Percentiles rank a stretch among this genome's conserved stretches.
phyloP scores from a whole-genome alignment of 2,113 vertebrate genomes.

The Tragelaphus buxtoni region DNA sequence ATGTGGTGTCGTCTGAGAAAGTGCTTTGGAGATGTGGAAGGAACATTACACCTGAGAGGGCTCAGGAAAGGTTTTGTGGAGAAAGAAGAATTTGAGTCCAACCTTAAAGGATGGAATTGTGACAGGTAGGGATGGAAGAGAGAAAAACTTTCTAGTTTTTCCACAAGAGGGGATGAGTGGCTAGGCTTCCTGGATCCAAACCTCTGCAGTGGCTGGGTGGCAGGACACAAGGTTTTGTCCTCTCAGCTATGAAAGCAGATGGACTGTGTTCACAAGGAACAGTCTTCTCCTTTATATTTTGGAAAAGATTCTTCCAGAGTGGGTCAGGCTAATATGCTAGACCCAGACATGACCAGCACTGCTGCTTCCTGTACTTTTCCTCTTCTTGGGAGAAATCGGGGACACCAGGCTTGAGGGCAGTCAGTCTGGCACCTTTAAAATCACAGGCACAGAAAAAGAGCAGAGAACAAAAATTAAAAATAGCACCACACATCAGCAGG shows the following conservation, averaged over 20 bases:
- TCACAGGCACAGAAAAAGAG: constrained; percentile 68
- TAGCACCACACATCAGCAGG: constrained; percentile 58
- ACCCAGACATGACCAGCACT: not conserved
- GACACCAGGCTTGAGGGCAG: constrained; percentile 57
- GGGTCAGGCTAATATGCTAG: not conserved
- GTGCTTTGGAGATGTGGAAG: not conserved
- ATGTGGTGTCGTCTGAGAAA: not conserved
- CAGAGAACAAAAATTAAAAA: constrained; percentile 67
- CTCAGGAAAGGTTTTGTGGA: not conserved
- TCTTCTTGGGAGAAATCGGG: constrained; percentile 59
- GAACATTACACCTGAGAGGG: not conserved
- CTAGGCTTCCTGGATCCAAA: not conserved
- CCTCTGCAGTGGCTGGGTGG: not conserved
- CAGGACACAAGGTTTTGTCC: not conserved
- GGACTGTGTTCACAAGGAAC: not conserved
- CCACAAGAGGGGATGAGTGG: not conserved
- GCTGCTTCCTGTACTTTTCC: constrained; percentile 37
- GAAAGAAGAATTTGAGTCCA: not conserved
- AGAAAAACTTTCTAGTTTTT: not conserved
- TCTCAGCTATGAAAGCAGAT: not conserved
- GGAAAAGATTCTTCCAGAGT: constrained; percentile 5
- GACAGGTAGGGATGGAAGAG: not conserved
- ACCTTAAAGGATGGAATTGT: not conserved
- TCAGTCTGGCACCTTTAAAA: constrained; percentile 71
- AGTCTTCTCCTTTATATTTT: not conserved